These are phyloP conservation scores for Sminthopsis crassicaudata DNA, from an alignment of 2,113 vertebrate genomes.

Conservation along the genomic window DNA sequence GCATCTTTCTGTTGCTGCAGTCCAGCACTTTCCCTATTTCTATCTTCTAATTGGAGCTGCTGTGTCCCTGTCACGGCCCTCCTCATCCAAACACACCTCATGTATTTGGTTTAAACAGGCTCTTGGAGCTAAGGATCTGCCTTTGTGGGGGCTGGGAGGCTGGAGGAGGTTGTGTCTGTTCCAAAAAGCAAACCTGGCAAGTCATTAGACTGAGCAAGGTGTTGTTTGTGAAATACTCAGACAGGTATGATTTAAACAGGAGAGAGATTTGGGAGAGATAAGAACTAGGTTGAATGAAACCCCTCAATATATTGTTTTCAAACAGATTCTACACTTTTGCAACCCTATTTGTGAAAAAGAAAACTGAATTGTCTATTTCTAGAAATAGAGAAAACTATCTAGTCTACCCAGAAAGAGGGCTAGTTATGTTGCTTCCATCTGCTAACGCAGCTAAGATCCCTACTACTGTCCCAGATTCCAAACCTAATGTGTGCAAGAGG, in stretches of 20 bases:
- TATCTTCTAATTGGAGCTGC: slow-evolving; percentile 58
- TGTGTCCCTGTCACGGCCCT: slow-evolving; percentile 39
- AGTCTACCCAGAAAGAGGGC: neutral
- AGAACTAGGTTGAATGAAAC: neutral
- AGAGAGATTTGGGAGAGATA: neutral
- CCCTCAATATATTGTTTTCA: neutral
- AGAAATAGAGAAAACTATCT: neutral
- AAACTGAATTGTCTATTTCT: neutral
- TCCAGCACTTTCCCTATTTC: slow-evolving; percentile 52
- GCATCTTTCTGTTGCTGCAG: slow-evolving; percentile 42
- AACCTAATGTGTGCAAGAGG: neutral
- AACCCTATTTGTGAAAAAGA: neutral
- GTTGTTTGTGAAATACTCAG: neutral
- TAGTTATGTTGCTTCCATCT: neutral
- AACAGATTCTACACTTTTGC: neutral
- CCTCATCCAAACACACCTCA: slow-evolving; percentile 1
- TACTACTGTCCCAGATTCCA: neutral
- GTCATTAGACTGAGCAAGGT: neutral
- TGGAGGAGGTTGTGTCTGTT: neutral
- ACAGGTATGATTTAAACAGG: neutral
- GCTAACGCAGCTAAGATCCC: neutral
- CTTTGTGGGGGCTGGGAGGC: neutral
- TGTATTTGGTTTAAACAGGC: neutral
- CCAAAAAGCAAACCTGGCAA: neutral
- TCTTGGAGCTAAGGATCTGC: neutral